Percentiles rank a stretch among this genome's conserved stretches.
These are phyloP conservation scores for Potamarius usumacintae DNA, from an alignment of 2,113 vertebrate genomes.

Conservation along the genomic window DNA sequence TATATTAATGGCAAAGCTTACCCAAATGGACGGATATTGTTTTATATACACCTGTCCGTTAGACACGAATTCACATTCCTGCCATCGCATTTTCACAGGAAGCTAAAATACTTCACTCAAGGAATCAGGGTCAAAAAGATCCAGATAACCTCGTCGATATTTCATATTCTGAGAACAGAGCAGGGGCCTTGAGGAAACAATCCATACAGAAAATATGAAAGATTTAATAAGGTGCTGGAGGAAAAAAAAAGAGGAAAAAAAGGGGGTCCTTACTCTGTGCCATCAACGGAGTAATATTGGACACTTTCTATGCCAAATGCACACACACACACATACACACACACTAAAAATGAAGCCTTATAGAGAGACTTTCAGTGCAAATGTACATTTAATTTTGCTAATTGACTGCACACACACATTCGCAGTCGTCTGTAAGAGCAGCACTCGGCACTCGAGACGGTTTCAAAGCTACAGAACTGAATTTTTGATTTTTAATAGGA, in stretches of 20 bases:
- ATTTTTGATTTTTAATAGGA: slow-evolving; percentile 23
- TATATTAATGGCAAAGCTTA: background rate
- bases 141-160: background rate
- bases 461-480: slow-evolving; percentile 16
- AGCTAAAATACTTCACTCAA: background rate
- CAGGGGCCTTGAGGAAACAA: background rate
- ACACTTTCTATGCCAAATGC: background rate
- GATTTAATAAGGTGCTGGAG: slow-evolving; percentile 4
- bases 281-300: background rate
- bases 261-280: background rate
- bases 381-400: slow-evolving; percentile 18
- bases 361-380: slow-evolving; percentile 2
- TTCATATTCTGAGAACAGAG: background rate
- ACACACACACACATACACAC: background rate
- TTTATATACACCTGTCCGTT: background rate
- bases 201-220: slow-evolving; percentile 20
- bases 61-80: background rate
- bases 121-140: slow-evolving; percentile 1
- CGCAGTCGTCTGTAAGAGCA: background rate
- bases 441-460: slow-evolving; percentile 11
- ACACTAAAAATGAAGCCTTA: background rate
- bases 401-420: slow-evolving; percentile 39
- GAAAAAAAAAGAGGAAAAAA: background rate
- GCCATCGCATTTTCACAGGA: background rate
- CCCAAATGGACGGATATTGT: background rate